Evolutionary conservation across 2,113 vertebrate species (phyloP).

Genomic region (Ancistrus triradiatus): DNA sequence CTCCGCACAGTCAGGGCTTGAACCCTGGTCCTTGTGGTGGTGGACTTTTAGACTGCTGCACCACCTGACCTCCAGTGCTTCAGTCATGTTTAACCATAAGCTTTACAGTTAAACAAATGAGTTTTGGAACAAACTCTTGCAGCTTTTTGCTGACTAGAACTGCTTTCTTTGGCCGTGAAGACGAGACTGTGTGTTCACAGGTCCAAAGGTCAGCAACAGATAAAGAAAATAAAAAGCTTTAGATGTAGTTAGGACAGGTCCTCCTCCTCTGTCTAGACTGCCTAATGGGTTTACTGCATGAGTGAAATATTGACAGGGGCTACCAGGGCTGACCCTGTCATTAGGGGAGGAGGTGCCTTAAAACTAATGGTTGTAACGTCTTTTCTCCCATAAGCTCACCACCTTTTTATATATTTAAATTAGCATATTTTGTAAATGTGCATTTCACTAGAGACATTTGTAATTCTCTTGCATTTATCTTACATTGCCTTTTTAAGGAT

Average conservation of each 20-base stretch:
- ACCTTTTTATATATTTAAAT: not conserved
- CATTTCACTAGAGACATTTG: not conserved
- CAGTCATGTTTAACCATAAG: no score
- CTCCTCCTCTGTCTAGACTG: constrained; percentile 67
- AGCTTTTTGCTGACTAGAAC: constrained; percentile 13
- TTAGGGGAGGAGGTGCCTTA: constrained; percentile 23
- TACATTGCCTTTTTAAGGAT: no score
- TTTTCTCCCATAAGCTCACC: not conserved
- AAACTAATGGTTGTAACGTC: not conserved
- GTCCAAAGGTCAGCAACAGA: constrained; percentile 55
- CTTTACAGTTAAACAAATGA: no score
- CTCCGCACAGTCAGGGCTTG: no score
- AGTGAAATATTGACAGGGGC: constrained; percentile 66
- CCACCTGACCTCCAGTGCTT: no score
- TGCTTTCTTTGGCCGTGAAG: constrained; percentile 23
- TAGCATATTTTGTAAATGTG: not conserved
- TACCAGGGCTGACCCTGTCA: constrained; percentile 53
- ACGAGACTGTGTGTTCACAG: constrained; percentile 55
- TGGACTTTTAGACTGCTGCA: no score
- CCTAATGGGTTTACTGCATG: constrained; percentile 65
- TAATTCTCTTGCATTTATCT: no score
- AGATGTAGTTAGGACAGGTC: constrained; percentile 51
- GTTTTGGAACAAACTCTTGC: not conserved
- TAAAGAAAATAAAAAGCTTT: constrained; percentile 62
- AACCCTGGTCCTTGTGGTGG: no score